These are phyloP conservation scores for Physeter macrocephalus DNA, from an alignment of 2,113 vertebrate genomes.

Conservation along the genomic window DNA sequence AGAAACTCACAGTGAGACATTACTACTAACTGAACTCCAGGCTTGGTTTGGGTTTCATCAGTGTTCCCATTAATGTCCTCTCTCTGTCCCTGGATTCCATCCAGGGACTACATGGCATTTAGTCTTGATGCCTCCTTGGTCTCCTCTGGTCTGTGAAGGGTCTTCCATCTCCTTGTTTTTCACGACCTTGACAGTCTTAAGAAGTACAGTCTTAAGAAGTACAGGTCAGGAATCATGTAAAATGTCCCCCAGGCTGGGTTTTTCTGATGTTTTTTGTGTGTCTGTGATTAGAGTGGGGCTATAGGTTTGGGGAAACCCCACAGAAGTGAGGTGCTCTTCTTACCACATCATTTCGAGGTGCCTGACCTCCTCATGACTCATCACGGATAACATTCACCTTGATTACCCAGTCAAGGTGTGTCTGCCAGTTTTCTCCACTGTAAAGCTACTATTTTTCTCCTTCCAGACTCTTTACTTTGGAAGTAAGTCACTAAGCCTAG, in stretches of 20 bases:
- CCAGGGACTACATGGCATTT: too few relatives aligned
- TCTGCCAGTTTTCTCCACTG: too few relatives aligned
- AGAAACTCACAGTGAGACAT: too few relatives aligned
- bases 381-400: neutral
- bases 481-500: neutral
- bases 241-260: neutral
- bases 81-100: too few relatives aligned
- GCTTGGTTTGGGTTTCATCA: neutral
- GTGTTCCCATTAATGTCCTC: too few relatives aligned
- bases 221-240: accelerated
- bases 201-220: neutral
- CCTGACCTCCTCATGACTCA: neutral
- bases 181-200: too few relatives aligned
- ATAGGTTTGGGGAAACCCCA: neutral
- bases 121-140: too few relatives aligned
- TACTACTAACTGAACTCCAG: neutral
- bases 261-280: neutral
- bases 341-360: neutral
- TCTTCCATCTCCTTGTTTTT: too few relatives aligned
- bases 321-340: neutral
- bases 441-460: neutral
- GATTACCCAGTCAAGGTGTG: neutral
- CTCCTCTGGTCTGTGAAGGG: too few relatives aligned
- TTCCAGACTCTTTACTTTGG: neutral
- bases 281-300: neutral